Percentiles rank a stretch among this genome's conserved stretches.
These are phyloP conservation scores for Vesta saturnalis DNA, from an alignment of 2,888 invertebrate species.

Conservation along the genomic window DNA sequence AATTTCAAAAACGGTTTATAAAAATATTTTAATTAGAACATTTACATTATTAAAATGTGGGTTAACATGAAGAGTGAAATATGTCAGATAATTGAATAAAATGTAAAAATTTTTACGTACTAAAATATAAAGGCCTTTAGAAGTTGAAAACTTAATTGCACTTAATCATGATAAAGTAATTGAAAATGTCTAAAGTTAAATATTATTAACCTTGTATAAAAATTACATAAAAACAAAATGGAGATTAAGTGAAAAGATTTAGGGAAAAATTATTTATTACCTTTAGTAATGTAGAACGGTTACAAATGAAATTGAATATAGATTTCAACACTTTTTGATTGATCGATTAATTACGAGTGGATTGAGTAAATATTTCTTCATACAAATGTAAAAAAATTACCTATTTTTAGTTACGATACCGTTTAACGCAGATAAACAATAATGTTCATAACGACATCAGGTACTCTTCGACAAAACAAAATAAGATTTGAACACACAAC, in stretches of 20 bases:
- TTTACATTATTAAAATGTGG: constrained; percentile 2
- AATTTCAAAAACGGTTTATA: constrained; percentile 28
- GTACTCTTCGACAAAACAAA: too few relatives aligned
- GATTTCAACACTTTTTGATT: too few relatives aligned
- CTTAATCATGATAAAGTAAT: constrained; percentile 26
- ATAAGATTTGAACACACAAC: too few relatives aligned
- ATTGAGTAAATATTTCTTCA: too few relatives aligned
- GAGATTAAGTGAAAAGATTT: background rate
- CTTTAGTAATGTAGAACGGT: too few relatives aligned
- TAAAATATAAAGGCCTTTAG: constrained; percentile 9
- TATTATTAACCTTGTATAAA: constrained; percentile 8
- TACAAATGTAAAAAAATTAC: too few relatives aligned
- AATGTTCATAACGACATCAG: too few relatives aligned
- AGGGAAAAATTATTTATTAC: too few relatives aligned
- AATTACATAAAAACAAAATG: constrained; percentile 7
- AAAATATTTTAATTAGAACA: constrained; percentile 20
- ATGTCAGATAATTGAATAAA: constrained; percentile 12
- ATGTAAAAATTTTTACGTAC: background rate
- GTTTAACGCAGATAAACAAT: too few relatives aligned
- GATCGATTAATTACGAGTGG: too few relatives aligned
- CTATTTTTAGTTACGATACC: too few relatives aligned
- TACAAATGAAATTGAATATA: too few relatives aligned
- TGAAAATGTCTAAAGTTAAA: constrained; percentile 18
- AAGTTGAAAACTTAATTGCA: constrained; percentile 26
- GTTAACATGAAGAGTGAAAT: constrained; percentile 17